These are phyloP conservation scores for Hozukius guyotensis DNA, from an alignment of 2,797 vertebrate species.

Conservation along the genomic window DNA sequence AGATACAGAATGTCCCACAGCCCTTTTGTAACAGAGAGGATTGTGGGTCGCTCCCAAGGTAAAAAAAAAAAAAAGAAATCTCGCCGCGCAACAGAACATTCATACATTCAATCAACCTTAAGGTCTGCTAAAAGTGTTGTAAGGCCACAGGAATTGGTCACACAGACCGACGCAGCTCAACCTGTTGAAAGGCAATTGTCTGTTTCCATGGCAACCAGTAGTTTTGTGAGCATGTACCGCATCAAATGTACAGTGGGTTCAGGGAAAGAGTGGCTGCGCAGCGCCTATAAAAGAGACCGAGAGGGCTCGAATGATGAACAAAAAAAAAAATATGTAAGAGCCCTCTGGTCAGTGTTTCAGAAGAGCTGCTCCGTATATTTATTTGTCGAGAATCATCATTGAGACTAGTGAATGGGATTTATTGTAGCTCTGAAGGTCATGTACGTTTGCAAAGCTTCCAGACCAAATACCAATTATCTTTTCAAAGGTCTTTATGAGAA, in stretches of 20 bases:
- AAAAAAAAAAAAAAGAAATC: not conserved
- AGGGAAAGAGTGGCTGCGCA: slow-evolving; percentile 30
- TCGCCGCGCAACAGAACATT: not conserved
- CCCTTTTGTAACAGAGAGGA: slow-evolving; percentile 2
- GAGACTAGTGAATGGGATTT: not conserved
- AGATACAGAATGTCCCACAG: not conserved
- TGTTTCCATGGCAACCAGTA: slow-evolving; percentile 80
- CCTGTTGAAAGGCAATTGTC: slow-evolving; percentile 71
- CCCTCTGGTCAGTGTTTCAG: slow-evolving; percentile 8
- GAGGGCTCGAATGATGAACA: slow-evolving; percentile 21
- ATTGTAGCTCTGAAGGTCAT: not conserved
- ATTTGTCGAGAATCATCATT: not conserved
- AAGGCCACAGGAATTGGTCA: slow-evolving; percentile 55
- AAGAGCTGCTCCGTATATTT: not conserved
- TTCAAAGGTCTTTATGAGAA: not conserved
- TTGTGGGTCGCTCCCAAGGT: slow-evolving; percentile 11
- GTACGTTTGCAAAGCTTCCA: not conserved
- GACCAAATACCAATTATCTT: not conserved
- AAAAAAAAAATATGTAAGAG: not conserved
- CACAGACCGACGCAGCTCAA: slow-evolving; percentile 47
- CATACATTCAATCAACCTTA: slow-evolving; percentile 40
- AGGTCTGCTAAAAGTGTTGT: slow-evolving; percentile 45
- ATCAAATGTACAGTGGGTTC: slow-evolving; percentile 55
- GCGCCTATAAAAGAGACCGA: slow-evolving; percentile 33
- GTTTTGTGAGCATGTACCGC: slow-evolving; percentile 61